Base-by-base conservation (phyloP, 1,140 invertebrate genomes). In the Hydropsyche tenuis region DNA sequence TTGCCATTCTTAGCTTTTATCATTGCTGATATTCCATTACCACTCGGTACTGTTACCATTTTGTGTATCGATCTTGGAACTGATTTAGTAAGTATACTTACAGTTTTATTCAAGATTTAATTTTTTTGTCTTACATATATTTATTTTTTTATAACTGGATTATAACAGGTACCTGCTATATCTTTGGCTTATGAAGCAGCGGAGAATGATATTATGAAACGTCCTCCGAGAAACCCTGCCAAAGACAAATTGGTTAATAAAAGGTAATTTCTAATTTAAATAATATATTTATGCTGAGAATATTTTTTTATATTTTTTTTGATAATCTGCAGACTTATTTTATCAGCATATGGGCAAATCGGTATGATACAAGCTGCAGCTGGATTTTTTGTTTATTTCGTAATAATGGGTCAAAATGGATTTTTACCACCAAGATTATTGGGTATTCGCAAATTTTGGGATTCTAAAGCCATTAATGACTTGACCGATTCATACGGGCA, bases 1-100 rank as follows among this genome's bases (percentile, higher is more conserved):
- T 85, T 92, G 18, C 94, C 94, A 4, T 94, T 95, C 87, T 82
- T 96, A 73, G 81, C 88, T n/a, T 93, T 93, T 79, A 90, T 96
- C 72, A 77, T 94, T 37, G 83, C 90, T 45, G 89, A 90, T 73
- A 93, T 96, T 80, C 94, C 94, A 60, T 82, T 96, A 25, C 93
- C 94, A 22, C 83, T 94, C 48, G 91, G 91, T 78, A 90, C 90
- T 53, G 88, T 93, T 46, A 91, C 91, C 69, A 92, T 92, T 78
- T 81, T 93, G 37, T 93, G 90, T 80, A 92, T 92, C 82, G 91
- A 92, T 82, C 83, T 93, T 75, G 90, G 91, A 79, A 93, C 91
- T 75, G 92, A 93, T 84, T 90, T 93, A 90, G 56, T 80, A 56
- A 63, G 11, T 22, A 11, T 63, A 46, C 14, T 4, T 5, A 43